A percentile compares a stretch with the other conserved stretches of the same genome.
Evolutionary conservation across 2,113 vertebrate genomes (phyloP).

Genomic region (Malaclemys terrapin): DNA sequence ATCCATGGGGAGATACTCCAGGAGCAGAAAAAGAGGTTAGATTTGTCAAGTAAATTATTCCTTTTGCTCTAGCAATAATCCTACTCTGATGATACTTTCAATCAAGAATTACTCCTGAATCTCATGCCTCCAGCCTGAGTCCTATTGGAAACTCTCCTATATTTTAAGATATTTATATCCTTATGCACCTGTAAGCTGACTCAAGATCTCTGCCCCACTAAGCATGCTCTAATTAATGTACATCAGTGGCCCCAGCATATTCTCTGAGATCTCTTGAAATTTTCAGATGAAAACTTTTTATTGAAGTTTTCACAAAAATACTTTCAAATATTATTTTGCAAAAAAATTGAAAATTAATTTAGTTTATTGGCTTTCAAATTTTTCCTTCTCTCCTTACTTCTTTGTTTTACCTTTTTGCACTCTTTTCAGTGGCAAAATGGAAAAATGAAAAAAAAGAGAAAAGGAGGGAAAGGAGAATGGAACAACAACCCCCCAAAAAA

Average conservation of each 20-base stretch:
- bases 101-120: not conserved
- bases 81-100: not conserved
- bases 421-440: not conserved
- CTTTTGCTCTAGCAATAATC: not conserved
- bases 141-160: not conserved
- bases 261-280: not conserved
- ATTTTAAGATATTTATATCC: not conserved
- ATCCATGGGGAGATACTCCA: not conserved
- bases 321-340: not conserved
- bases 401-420: not conserved
- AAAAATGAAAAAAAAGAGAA: not conserved
- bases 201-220: not conserved
- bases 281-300: not conserved
- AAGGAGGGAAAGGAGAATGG: not conserved
- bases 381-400: not conserved
- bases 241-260: not conserved
- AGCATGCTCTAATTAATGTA: not conserved
- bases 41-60: not conserved
- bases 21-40: not conserved
- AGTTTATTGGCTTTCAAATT: not conserved
- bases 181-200: not conserved
- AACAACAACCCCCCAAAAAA: not conserved
- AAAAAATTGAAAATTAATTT: not conserved
- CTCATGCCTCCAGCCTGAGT: not conserved
- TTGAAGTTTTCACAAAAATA: not conserved